A percentile compares a stretch with the other conserved stretches of the same genome.
These are phyloP conservation scores for Drosophila neotestacea DNA, from an alignment of 2,888 invertebrate species.

Conservation along the genomic window DNA sequence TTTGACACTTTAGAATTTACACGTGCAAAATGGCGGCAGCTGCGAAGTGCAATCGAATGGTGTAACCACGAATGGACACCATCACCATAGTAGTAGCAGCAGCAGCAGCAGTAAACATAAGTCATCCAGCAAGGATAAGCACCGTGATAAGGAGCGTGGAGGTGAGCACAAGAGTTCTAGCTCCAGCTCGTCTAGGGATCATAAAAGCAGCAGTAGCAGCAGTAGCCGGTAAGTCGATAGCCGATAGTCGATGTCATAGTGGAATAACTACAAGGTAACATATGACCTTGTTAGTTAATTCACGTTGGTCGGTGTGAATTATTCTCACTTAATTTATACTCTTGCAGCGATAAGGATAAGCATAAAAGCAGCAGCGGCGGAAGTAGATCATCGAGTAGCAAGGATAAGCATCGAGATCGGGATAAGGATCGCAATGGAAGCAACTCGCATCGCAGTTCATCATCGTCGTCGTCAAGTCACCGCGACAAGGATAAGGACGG, in stretches of 20 bases:
- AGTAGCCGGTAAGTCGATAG: slow-evolving; percentile 79
- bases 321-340: not conserved
- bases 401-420: slow-evolving; percentile 84
- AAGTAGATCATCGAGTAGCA: slow-evolving; percentile 80
- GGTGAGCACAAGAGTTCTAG: slow-evolving; percentile 86
- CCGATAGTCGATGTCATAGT: slow-evolving; percentile 62
- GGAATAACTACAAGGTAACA: too few relatives aligned
- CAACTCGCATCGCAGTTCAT: slow-evolving; percentile 68
- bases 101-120: slow-evolving; percentile 88
- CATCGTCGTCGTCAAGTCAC: slow-evolving; percentile 73
- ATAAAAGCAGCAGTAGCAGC: slow-evolving; percentile 85
- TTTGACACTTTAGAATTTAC: slow-evolving; percentile 62
- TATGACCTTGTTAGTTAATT: too few relatives aligned
- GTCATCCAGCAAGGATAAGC: slow-evolving; percentile 87
- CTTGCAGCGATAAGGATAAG: slow-evolving; percentile 82
- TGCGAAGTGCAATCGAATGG: slow-evolving; percentile 88
- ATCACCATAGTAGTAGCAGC: slow-evolving; percentile 72
- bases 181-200: slow-evolving; percentile 83
- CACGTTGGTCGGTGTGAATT: not conserved
- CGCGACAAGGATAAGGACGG: slow-evolving; percentile 83
- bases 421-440: slow-evolving; percentile 83
- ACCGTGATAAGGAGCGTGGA: slow-evolving; percentile 86
- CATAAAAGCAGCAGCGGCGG: slow-evolving; percentile 84
- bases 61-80: slow-evolving; percentile 91
- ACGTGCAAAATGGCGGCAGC: slow-evolving; percentile 81